Base-by-base conservation (phyloP, 2,888 invertebrate genomes). In the Patella depressa region DNA sequence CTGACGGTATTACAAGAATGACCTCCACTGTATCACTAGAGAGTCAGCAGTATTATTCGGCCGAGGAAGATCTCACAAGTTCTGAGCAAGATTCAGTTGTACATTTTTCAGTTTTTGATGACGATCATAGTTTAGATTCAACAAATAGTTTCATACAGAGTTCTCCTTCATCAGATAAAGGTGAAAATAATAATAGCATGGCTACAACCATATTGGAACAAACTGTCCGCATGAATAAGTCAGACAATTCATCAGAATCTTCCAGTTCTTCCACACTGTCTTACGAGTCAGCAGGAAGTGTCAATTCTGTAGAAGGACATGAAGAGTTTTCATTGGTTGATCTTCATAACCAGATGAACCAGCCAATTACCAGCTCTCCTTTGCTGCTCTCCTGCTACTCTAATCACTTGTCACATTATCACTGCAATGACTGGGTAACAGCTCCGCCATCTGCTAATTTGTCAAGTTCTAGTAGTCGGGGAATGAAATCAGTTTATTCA, bases 351-450 rank as follows among this genome's bases (percentile, higher is more conserved):
- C 98, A 98, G 93, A 95, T 97, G 53, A 96, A 96, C 90, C 94
- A 94, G 85, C 96, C 98, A 0, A 98, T 98, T 82, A 95, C 96
- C 9, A 97, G 98, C 88, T 98, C 98, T 0, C 97, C 98, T 0
- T 93, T 98, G 75, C 93, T 98, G 0, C 97, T 98, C 97, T 96
- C 97, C 5, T 97, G 97, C 88, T 98, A 98, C 90, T 86, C 88
- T 11, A 84, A 84, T 78, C 97, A 98, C 91, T 93, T 98, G 88
- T 96, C 97, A 3, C 97, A 97, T 92, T 95, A 88, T 72, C 88
- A 89, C 74, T 92, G 92, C 81, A 85, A 85, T 78, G 88, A 91
- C 83, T 92, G 92, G 92, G 79, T 85, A n/a, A 84, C 86, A 54
- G 87, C 88, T 7, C 87, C 91, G 14, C 90, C 89, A 12, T 81